phyloP scores from a whole-genome alignment of 2,888 invertebrate genomes.

The Sesamia inferens region DNA sequence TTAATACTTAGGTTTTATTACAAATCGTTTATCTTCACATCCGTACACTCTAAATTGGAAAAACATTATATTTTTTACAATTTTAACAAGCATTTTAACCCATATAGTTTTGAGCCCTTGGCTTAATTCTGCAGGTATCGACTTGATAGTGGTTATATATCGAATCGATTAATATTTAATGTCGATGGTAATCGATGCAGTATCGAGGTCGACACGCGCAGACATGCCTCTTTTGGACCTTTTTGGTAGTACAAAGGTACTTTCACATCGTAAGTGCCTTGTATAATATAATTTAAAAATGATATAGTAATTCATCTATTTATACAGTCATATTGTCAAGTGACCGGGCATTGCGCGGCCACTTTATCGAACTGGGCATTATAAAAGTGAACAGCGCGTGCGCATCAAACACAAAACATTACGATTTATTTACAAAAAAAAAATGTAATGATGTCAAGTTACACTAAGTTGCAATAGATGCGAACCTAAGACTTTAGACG shows the following conservation, averaged over 20 bases:
- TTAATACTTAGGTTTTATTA: conserved; percentile 68
- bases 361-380: conserved; percentile 67
- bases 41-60: conserved; percentile 82
- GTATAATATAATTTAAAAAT: conserved; percentile 82
- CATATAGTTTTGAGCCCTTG: conserved; percentile 71
- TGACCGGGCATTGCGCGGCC: conserved; percentile 65
- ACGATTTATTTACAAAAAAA: conserved; percentile 43
- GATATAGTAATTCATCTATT: conserved; percentile 84
- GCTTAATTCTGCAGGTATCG: conserved; percentile 52
- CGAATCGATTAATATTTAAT: conserved; percentile 32
- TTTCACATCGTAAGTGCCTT: conserved; percentile 81
- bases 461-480: conserved; percentile 34
- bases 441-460: conserved; percentile 29
- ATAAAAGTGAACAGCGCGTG: conserved; percentile 64
- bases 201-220: conserved; percentile 46
- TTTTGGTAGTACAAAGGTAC: conserved; percentile 78
- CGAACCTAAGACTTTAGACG: conserved; percentile 44
- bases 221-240: conserved; percentile 69
- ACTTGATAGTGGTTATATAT: conserved; percentile 33
- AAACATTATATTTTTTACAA: conserved; percentile 82
- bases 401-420: conserved; percentile 70
- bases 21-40: conserved; percentile 68
- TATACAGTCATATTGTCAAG: conserved; percentile 80
- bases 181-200: conserved; percentile 30
- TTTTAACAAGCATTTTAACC: conserved; percentile 84